Conservation (phyloP, 1,140 invertebrate species). For the Bilobella aurantiaca region DNA sequence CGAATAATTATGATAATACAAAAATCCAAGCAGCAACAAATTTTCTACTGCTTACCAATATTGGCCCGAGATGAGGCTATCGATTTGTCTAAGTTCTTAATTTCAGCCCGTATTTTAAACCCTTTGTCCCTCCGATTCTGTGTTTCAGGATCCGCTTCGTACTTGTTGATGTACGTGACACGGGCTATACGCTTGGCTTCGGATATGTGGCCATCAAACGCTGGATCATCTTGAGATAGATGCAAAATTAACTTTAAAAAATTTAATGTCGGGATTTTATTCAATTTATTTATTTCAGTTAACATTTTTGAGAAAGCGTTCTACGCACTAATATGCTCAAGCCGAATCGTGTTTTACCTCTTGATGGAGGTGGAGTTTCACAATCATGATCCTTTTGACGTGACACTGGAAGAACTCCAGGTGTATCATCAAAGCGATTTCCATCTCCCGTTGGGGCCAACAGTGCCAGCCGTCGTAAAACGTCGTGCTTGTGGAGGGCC, state of each 20-base stretch:
- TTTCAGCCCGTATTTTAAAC: slow-evolving; percentile 13
- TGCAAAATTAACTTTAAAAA: neutral
- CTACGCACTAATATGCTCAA: too few species aligned
- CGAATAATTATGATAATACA: neutral
- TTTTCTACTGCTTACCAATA: slow-evolving; percentile 14
- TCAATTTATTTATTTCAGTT: too few species aligned
- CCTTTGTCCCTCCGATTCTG: slow-evolving; percentile 6
- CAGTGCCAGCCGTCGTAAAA: neutral
- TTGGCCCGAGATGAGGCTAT: slow-evolving; percentile 9
- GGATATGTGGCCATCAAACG: neutral
- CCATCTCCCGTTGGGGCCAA: neutral
- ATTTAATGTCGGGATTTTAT: neutral
- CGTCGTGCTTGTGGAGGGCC: neutral
- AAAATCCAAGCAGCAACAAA: too few species aligned
- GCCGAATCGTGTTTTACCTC: neutral
- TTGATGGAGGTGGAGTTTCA: neutral
- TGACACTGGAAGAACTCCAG: neutral
- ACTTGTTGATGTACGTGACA: slow-evolving; percentile 17
- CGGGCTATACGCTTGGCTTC: slow-evolving; percentile 15
- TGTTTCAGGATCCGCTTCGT: neutral
- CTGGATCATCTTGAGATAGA: neutral
- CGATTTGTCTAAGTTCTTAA: slow-evolving; percentile 9
- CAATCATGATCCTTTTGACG: neutral
- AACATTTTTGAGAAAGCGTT: too few species aligned
- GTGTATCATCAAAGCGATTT: neutral